Base-by-base conservation (phyloP, 2,888 invertebrate species). In the Apantesis nais region DNA sequence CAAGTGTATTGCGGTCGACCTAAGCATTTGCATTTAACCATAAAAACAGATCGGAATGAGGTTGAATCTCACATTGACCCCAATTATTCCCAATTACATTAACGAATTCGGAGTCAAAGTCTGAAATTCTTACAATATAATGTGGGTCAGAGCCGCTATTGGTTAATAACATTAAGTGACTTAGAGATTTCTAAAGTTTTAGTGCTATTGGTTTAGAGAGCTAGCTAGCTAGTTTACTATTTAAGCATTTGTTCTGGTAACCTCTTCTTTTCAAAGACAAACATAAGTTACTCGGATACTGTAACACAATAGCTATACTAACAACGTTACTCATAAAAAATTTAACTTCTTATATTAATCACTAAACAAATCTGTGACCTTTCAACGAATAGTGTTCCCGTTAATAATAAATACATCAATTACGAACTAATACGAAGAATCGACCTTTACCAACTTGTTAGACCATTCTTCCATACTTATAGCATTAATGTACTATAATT, bases 321-420 rank as follows among this genome's bases (percentile, higher is more conserved):
- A 60, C 31, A 60, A 2, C 29, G 1, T 44, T n/a, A 44, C 48
- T 31, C 44, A 16, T 44, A 12, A 64, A n/a, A 64, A 22, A 64
- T n/a, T 22, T 19, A 64, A 66, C 58, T 41, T 34, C 29, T 22
- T 12, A 11, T 39, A 58, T 14, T 29, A 22, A 60, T 22, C 12
- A 14, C 39, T 11, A 0, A n/a, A 34, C n/a, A 58, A 39, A 67
- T 29, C 31, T 55, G 25, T 71, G 71, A 67, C 75, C 73, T 75
- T 71, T 65, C 19, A 73, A 73, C 55, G 60, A 72, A 72, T 72
- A 68, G 63, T 69, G 60, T 68, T 25, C 16, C 44, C 61, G 60
- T 71, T 62, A 72, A 78, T 66, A 65, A 74, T 71, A 71, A 76
- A 80, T 71, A 73, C 64, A 74, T 74, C 64, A 78, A 78, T 82